Evolutionary conservation across 2,113 vertebrate genomes (phyloP), one percentile per base, ranked within the genome.

Genomic region (Sarotherodon lohbergeri): DNA sequence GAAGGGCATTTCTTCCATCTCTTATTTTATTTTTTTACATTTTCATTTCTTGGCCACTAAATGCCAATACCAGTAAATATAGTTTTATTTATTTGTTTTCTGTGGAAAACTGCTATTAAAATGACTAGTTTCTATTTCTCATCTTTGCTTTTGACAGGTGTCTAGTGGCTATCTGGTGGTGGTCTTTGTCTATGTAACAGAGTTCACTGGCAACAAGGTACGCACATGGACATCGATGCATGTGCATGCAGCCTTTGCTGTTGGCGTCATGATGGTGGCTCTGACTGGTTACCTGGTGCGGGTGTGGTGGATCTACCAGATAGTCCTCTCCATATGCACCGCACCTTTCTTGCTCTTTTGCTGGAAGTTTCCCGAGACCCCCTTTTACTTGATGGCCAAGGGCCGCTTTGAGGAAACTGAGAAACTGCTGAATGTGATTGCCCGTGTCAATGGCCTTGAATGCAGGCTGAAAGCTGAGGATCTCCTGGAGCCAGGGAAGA

Each of bases 161-260:
- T 97, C 97, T 78, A 99, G 98, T 80, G 98, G 98, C 83, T 99
- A 98, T 90, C 96, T 98, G 48, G 98, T 99, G 90, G 98, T 98
- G 91, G 98, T 97, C 82, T 98, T 99, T 95, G 98, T 99, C 87
- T 99, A 98, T 5, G 97, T 99, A 89, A 99, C 98, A 11, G 98
- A 99, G 94, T 98, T 98, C 93, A 96, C 97, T 2, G 98, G 98
- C 92, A 97, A 92, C 94, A 98, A 97, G 91, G 97, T 96, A 55
- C 98, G 98, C 92, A 98, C 97, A 0, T 99, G 98, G 98, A 98
- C 98, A 24, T 98, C 98, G 46, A 98, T 99, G 97, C 98, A 99
- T 34, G 95, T 99, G 90, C 98, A 99, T 54, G 97, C 98, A 3
- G 97, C 97, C 94, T 99, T 99, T 93, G 98, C 98, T 1, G 14